Percentiles rank a stretch among this genome's conserved stretches.
Evolutionary conservation across 2,888 invertebrate genomes (phyloP).

Genomic region (Ornithoptera alexandrae): DNA sequence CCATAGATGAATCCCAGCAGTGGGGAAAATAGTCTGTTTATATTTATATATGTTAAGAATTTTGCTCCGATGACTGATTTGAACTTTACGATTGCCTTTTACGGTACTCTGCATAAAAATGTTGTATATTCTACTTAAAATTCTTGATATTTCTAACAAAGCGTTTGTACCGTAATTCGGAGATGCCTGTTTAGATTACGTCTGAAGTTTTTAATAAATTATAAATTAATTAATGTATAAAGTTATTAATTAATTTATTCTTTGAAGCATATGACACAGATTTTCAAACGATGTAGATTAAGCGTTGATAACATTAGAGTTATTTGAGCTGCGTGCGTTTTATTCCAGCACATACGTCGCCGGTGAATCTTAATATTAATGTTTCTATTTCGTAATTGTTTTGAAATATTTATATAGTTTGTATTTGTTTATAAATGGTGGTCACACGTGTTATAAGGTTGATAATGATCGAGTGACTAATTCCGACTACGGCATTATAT

Average conservation of each 20-base stretch:
- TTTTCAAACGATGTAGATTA: slow-evolving; percentile 21
- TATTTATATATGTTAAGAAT: too few relatives aligned
- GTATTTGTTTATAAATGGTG: not conserved
- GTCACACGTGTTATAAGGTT: not conserved
- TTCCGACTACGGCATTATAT: not conserved
- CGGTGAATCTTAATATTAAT: slow-evolving; percentile 15
- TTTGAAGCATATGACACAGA: slow-evolving; percentile 12
- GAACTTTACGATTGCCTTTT: not conserved
- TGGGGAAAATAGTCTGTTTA: too few relatives aligned
- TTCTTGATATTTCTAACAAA: slow-evolving; percentile 12
- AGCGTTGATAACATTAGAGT: slow-evolving; percentile 12
- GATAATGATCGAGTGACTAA: not conserved
- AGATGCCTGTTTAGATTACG: slow-evolving; percentile 19
- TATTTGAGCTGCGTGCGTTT: slow-evolving; percentile 10
- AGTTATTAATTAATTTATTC: slow-evolving; percentile 16
- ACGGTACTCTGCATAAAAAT: not conserved
- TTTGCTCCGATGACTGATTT: too few relatives aligned
- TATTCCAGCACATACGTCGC: slow-evolving; percentile 8
- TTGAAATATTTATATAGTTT: slow-evolving; percentile 1
- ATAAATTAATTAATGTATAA: slow-evolving; percentile 18
- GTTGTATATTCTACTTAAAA: not conserved
- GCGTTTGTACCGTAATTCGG: slow-evolving; percentile 3
- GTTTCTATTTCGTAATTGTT: slow-evolving; percentile 16
- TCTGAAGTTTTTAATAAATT: slow-evolving; percentile 1
- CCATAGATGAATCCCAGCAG: too few relatives aligned